Evolutionary conservation across 2,113 vertebrate genomes (phyloP).

Genomic region (Todiramphus saurophagus): DNA sequence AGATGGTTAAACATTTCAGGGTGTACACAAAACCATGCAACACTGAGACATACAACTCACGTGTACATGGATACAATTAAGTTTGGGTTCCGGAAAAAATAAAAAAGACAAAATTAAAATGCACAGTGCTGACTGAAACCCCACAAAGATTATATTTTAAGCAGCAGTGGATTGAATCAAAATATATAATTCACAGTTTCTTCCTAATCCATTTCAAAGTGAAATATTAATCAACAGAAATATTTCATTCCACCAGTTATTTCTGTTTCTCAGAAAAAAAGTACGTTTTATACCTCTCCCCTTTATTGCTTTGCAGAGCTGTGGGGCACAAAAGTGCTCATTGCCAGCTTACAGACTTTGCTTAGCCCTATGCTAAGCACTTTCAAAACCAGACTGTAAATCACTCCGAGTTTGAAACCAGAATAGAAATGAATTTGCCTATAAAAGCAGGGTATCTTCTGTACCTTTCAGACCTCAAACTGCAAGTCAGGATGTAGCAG

Average conservation of each 20-base stretch:
- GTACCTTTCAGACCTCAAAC: background rate
- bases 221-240: constrained; percentile 57
- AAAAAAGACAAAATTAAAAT: background rate
- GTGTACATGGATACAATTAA: background rate
- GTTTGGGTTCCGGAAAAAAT: background rate
- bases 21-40: background rate
- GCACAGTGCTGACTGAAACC: background rate
- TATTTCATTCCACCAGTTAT: constrained; percentile 11
- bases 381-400: background rate
- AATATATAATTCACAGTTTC: constrained; percentile 38
- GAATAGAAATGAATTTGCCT: background rate
- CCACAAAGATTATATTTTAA: constrained; percentile 29
- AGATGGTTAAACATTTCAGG: background rate
- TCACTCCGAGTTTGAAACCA: background rate
- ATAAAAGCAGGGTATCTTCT: background rate
- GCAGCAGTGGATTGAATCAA: background rate
- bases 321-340: background rate
- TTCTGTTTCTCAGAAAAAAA: background rate
- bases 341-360: background rate
- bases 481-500: background rate
- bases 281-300: background rate
- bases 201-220: constrained; percentile 53
- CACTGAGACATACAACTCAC: background rate
- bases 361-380: background rate
- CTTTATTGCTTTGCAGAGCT: background rate